phyloP scores from a whole-genome alignment of 2,113 vertebrate species.

The Cryptotis parvus region DNA sequence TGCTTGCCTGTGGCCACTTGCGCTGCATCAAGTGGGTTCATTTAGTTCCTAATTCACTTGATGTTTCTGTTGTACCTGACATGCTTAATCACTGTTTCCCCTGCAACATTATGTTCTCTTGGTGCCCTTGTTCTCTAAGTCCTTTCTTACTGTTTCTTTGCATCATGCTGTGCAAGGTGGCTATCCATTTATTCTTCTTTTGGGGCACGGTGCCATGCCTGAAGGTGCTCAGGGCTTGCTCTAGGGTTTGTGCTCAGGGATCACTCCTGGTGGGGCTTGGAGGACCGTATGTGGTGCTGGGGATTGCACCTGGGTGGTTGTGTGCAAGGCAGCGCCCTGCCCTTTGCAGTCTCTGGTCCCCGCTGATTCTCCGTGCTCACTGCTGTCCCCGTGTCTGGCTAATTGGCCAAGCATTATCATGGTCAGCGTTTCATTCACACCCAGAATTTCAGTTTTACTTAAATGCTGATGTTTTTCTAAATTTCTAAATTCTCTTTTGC shows the following conservation, averaged over 20 bases:
- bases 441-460: slow-evolving; percentile 48
- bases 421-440: background rate
- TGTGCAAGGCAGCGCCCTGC: too few species aligned
- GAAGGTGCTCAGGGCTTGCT: too few species aligned
- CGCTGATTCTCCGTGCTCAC: background rate
- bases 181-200: background rate
- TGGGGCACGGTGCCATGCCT: too few species aligned
- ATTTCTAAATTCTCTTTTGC: slow-evolving; percentile 52
- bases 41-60: slow-evolving; percentile 62
- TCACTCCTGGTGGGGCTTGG: too few species aligned
- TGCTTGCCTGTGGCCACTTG: background rate
- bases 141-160: slow-evolving; percentile 9
- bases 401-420: slow-evolving; percentile 41
- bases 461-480: slow-evolving; percentile 17
- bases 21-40: slow-evolving; percentile 10
- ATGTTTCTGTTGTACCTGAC: slow-evolving; percentile 63
- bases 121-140: slow-evolving; percentile 6
- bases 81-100: slow-evolving; percentile 49
- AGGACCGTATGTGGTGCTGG: too few species aligned
- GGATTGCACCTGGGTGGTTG: too few species aligned
- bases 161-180: background rate
- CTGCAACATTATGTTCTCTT: slow-evolving; percentile 39
- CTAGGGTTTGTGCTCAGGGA: too few species aligned
- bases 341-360: too few species aligned
- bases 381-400: slow-evolving; percentile 25